Percentiles rank a stretch among this genome's conserved stretches.
These are phyloP conservation scores for Limonius californicus DNA, from an alignment of 1,140 invertebrate genomes.

Conservation along the genomic window DNA sequence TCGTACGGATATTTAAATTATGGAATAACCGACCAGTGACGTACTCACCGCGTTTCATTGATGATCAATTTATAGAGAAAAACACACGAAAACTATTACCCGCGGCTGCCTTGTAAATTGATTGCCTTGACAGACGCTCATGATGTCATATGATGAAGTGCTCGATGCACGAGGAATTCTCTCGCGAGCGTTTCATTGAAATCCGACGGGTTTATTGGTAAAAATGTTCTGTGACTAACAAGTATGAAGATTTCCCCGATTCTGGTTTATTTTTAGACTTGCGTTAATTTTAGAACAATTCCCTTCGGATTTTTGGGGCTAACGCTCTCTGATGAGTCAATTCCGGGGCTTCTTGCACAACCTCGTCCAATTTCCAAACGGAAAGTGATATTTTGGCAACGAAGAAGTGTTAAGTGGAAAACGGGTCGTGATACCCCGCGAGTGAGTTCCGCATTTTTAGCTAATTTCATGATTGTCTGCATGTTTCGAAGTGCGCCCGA, in stretches of 20 bases:
- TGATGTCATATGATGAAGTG: background rate
- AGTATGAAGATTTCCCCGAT: too few relatives aligned
- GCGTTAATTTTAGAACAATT: too few relatives aligned
- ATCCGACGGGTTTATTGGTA: too few relatives aligned
- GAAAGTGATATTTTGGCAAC: background rate
- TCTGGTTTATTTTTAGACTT: too few relatives aligned
- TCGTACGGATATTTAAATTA: constrained; percentile 16
- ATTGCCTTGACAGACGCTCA: background rate
- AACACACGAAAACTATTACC: background rate
- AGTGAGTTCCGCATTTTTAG: constrained; percentile 15
- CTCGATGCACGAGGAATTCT: background rate
- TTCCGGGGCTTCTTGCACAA: too few relatives aligned
- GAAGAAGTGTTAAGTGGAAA: background rate
- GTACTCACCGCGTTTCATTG: constrained; percentile 2
- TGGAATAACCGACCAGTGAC: constrained; percentile 2
- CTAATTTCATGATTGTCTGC: constrained; percentile 4
- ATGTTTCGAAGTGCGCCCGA: constrained; percentile 7
- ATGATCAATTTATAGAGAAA: background rate
- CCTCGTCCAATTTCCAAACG: background rate
- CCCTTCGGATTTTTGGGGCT: too few relatives aligned
- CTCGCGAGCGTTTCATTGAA: too few relatives aligned
- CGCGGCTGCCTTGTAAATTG: background rate
- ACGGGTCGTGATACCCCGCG: background rate
- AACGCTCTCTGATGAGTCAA: too few relatives aligned
- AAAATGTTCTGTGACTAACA: too few relatives aligned